Evolutionary conservation across 2,888 invertebrate species (phyloP).

Genomic region (Ptilodon capucinus): DNA sequence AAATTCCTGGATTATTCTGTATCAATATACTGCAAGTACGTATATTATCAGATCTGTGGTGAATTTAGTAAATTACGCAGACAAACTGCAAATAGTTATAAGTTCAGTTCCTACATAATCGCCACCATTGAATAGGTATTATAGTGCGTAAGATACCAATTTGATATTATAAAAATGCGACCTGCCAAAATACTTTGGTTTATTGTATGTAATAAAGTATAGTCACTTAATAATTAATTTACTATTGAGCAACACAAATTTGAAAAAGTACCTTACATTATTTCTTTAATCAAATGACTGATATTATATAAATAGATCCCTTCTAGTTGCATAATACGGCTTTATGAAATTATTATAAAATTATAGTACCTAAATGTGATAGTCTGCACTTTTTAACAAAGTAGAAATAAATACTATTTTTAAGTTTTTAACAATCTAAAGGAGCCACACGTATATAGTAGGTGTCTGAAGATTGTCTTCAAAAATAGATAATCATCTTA

Average conservation of each 20-base stretch:
- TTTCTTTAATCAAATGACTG: slow-evolving; percentile 11
- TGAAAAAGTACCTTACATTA: slow-evolving; percentile 1
- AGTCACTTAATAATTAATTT: slow-evolving; percentile 10
- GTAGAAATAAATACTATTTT: slow-evolving; percentile 15
- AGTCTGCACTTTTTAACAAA: neutral
- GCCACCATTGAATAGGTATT: too few relatives aligned
- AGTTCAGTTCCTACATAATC: too few relatives aligned
- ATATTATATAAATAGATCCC: slow-evolving; percentile 25
- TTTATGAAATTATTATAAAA: slow-evolving; percentile 1
- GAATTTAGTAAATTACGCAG: too few relatives aligned
- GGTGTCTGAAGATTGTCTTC: neutral
- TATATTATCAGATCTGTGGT: too few relatives aligned
- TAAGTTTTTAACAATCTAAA: slow-evolving; percentile 17
- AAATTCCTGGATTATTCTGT: too few relatives aligned
- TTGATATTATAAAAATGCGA: slow-evolving; percentile 1
- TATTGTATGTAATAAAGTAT: slow-evolving; percentile 11
- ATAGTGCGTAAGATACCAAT: slow-evolving; percentile 1
- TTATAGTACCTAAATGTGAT: neutral
- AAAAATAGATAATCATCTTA: neutral
- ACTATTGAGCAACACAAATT: slow-evolving; percentile 25
- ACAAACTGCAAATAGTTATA: too few relatives aligned
- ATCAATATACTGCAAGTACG: too few relatives aligned
- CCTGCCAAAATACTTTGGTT: slow-evolving; percentile 27
- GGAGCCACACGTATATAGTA: slow-evolving; percentile 21
- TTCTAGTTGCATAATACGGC: slow-evolving; percentile 21